Evolutionary conservation across 2,797 vertebrate species (phyloP).

Genomic region (Melanotaenia maccullochi): DNA sequence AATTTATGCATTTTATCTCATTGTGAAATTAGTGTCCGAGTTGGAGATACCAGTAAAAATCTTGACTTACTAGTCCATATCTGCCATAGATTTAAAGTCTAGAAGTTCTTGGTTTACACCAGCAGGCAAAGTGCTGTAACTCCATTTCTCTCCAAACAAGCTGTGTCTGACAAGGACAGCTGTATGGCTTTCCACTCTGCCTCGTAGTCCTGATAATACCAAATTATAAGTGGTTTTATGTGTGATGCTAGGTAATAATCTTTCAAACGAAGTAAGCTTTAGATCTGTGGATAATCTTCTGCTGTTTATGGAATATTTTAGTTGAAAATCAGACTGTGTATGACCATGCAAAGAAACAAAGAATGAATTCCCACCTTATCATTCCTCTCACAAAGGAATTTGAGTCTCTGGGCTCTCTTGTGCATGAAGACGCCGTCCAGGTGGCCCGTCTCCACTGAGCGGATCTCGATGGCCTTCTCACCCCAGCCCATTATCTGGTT

Average conservation of each 20-base stretch:
- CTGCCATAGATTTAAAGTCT: neutral
- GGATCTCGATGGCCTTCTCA: constrained; percentile 95
- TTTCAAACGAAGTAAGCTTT: no score
- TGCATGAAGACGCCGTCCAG: constrained; percentile 95
- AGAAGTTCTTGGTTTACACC: neutral
- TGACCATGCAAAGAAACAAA: neutral
- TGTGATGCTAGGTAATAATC: no score
- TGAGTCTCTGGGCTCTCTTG: constrained; percentile 93
- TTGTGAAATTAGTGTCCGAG: neutral
- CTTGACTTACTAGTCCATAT: neutral
- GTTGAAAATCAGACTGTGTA: no score
- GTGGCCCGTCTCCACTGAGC: constrained; percentile 92
- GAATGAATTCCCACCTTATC: constrained; percentile 84
- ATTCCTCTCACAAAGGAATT: constrained; percentile 93
- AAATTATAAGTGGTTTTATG: neutral
- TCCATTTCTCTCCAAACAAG: neutral
- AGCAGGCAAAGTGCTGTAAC: no score
- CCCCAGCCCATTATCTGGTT: constrained; percentile 98
- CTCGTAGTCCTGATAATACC: neutral
- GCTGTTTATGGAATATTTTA: no score
- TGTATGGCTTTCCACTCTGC: neutral
- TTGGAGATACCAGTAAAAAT: neutral
- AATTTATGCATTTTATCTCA: neutral
- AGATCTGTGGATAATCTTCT: no score
- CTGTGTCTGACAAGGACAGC: no score